Evolutionary conservation across 2,888 invertebrate genomes (phyloP).

Genomic region (Netelia inedita): DNA sequence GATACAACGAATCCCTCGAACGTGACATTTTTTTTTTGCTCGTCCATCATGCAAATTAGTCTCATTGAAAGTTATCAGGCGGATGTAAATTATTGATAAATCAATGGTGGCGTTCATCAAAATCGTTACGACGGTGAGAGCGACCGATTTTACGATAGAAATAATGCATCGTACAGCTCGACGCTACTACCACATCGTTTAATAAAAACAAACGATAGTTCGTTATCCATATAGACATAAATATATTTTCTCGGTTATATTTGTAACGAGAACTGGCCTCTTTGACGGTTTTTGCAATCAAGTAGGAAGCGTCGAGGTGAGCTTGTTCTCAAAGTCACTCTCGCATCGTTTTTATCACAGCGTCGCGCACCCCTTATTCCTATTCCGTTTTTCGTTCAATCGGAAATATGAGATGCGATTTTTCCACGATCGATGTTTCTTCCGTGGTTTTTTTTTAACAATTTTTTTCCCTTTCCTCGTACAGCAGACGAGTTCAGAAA

Average conservation of each 20-base stretch:
- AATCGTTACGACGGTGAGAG: not conserved
- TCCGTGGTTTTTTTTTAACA: conserved; percentile 41
- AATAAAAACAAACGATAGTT: conserved; percentile 28
- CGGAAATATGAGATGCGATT: not conserved
- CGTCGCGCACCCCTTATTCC: not conserved
- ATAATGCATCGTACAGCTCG: not conserved
- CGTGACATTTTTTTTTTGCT: no score
- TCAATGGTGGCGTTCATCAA: not conserved
- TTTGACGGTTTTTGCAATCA: conserved; percentile 51
- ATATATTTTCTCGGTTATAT: conserved; percentile 33
- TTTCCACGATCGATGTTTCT: conserved; percentile 22
- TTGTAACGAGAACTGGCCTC: conserved; percentile 11
- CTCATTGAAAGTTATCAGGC: not conserved
- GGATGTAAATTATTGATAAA: not conserved
- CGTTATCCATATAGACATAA: conserved; percentile 16
- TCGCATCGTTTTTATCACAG: conserved; percentile 17
- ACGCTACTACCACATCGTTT: not conserved
- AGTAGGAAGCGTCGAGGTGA: conserved; percentile 56
- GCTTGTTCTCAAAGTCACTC: conserved; percentile 54
- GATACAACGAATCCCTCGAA: no score
- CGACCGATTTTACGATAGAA: not conserved
- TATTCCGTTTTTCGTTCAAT: not conserved
- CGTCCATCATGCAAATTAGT: not conserved
- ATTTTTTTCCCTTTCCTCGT: conserved; percentile 22
- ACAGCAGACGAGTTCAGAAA: not conserved